Evolutionary conservation across 2,797 vertebrate species (phyloP), one percentile per base, ranked within the genome.

Genomic region (Phataginus tetradactyla): DNA sequence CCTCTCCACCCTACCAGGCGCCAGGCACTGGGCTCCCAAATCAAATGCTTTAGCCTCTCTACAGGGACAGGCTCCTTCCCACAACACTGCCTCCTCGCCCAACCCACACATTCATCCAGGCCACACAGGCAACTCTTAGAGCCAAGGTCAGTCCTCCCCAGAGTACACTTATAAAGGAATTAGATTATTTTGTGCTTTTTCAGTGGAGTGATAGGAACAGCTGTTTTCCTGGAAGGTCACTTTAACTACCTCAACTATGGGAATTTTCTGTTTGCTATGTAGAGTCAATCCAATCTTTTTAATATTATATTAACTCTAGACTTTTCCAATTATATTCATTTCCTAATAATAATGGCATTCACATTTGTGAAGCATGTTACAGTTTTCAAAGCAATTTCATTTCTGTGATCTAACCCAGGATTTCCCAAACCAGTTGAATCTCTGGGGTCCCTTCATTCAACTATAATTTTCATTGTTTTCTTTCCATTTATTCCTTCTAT

Each of bases 371-470:
- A 80, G 23, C 39, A 66, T 1, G 2, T 79, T 74, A 75, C 13
- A 66, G 11, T 85, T 90, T 95, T 93, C 64, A 93, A 66, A 72
- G 66, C 42, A 85, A 85, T 90, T 93, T 80, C 53, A 81, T 95
- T 95, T 92, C 25, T 23, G 14, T 95, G n/a, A 75, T 84, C 61
- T 66, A 88, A 75, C 17, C 78, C 37, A 93, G 18, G n/a, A 84
- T 75, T 81, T 90, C 64, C 85, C 72, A 92, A 90, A 84, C 29
- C 79, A 78, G 3, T 20, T 75, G 34, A 94, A 64, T 91, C 71
- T 84, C 90, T 78, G 21, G 61, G 18, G 55, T 75, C 14, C 29
- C 37, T 93, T 91, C 45, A 39, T 86, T 94, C 49, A 80, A 83
- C 57, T 64, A n/a, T 55, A 81, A 94, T 89, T 89, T 61, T 34